Conservation (phyloP, 1,140 invertebrate genomes). For the Tribolium madens region DNA sequence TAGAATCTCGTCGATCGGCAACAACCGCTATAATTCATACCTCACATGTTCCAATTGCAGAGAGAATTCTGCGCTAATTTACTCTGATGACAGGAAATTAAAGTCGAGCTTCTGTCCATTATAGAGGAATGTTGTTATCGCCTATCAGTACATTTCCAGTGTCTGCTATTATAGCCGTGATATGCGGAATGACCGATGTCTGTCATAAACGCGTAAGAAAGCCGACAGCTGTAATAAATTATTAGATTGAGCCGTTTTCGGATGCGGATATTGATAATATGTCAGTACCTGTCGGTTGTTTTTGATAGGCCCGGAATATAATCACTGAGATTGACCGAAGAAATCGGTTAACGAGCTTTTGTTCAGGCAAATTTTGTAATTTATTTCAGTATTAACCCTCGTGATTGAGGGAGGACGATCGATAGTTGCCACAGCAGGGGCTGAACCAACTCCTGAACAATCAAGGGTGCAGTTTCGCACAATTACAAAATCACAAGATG, state of each 20-base stretch:
- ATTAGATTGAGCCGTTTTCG: conserved; percentile 17
- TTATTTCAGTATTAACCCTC: conserved; percentile 25
- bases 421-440: neutral
- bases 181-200: conserved; percentile 46
- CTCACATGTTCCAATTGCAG: conserved; percentile 51
- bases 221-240: conserved; percentile 20
- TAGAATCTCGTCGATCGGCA: neutral
- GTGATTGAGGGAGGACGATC: neutral
- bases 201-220: conserved; percentile 3
- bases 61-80: conserved; percentile 56
- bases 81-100: conserved; percentile 61
- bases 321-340: conserved; percentile 25
- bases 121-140: conserved; percentile 58
- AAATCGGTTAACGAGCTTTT: conserved; percentile 1
- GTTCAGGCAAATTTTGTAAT: conserved; percentile 7
- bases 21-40: conserved; percentile 50
- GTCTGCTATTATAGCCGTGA: conserved; percentile 50
- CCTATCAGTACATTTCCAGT: conserved; percentile 57
- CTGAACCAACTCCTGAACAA: neutral
- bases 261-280: conserved; percentile 31
- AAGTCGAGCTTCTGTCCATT: conserved; percentile 60
- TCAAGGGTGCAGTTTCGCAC: neutral
- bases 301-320: conserved; percentile 16
- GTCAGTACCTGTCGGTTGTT: conserved; percentile 32
- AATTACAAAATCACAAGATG: neutral